Conservation (phyloP, 2,113 vertebrate genomes). For the Ahaetulla prasina region DNA sequence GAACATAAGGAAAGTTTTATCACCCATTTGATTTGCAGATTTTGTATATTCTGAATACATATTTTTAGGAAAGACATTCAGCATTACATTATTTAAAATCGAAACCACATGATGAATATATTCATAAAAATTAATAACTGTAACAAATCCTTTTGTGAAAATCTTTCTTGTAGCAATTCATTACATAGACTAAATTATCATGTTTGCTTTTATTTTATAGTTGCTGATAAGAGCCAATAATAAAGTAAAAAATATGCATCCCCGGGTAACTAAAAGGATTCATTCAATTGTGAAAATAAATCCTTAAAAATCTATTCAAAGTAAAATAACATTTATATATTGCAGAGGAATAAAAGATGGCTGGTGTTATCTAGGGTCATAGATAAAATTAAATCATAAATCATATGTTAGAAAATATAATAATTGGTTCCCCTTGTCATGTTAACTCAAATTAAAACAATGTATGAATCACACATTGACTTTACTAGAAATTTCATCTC, state of each 20-base stretch:
- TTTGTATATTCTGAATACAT: not conserved
- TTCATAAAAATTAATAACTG: not conserved
- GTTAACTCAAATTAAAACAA: not conserved
- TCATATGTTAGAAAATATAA: not conserved
- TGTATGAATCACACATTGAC: not conserved
- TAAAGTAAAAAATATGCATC: not conserved
- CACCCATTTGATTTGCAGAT: not conserved
- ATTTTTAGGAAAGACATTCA: not conserved
- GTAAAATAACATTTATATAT: not conserved
- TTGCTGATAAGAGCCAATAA: not conserved
- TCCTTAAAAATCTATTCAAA: not conserved
- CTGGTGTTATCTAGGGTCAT: not conserved
- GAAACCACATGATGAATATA: not conserved
- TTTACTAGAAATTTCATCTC: conserved; percentile 19
- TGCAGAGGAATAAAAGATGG: not conserved
- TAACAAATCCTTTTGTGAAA: not conserved
- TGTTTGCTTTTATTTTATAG: not conserved
- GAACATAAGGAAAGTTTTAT: not conserved
- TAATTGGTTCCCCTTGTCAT: not conserved
- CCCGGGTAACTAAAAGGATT: not conserved
- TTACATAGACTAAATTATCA: not conserved
- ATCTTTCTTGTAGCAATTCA: not conserved
- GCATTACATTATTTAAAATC: not conserved
- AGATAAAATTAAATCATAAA: not conserved
- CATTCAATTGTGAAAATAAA: not conserved